These are phyloP conservation scores for Pandemis heparana DNA, from an alignment of 2,888 invertebrate species.

Conservation along the genomic window DNA sequence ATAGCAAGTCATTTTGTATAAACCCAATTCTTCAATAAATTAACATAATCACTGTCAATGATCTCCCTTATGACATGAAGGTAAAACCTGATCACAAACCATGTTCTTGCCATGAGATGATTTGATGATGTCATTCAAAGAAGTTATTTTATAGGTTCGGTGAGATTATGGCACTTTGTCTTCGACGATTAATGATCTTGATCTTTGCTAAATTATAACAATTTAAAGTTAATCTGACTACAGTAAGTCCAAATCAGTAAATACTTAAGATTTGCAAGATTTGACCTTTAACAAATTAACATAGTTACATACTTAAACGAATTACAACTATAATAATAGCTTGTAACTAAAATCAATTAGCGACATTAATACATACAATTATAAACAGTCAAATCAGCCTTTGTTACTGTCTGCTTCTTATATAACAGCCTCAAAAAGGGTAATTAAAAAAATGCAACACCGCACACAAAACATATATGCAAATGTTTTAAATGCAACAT, in stretches of 20 bases:
- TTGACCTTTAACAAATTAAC: too few relatives aligned
- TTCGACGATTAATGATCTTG: conserved; percentile 17
- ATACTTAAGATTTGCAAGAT: too few relatives aligned
- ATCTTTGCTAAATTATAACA: conserved; percentile 2
- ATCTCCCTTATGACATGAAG: conserved; percentile 17
- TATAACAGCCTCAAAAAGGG: not conserved
- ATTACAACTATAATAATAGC: too few relatives aligned
- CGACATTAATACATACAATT: too few relatives aligned
- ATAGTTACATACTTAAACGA: too few relatives aligned
- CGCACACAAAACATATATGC: not conserved
- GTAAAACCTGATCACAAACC: not conserved
- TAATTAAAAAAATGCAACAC: not conserved
- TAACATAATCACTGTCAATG: conserved; percentile 22
- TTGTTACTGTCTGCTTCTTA: not conserved
- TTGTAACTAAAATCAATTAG: too few relatives aligned
- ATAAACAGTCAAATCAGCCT: too few relatives aligned
- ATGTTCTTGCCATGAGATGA: not conserved
- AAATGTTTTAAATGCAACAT: conserved; percentile 1
- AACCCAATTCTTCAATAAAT: not conserved
- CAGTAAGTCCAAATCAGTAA: too few relatives aligned
- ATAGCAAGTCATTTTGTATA: not conserved
- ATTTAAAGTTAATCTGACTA: not conserved
- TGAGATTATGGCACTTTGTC: conserved; percentile 30
- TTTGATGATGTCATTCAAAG: conserved; percentile 29
- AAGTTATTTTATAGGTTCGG: not conserved